Conservation (phyloP, 1,140 invertebrate species). For the Zaprionus inermis region DNA sequence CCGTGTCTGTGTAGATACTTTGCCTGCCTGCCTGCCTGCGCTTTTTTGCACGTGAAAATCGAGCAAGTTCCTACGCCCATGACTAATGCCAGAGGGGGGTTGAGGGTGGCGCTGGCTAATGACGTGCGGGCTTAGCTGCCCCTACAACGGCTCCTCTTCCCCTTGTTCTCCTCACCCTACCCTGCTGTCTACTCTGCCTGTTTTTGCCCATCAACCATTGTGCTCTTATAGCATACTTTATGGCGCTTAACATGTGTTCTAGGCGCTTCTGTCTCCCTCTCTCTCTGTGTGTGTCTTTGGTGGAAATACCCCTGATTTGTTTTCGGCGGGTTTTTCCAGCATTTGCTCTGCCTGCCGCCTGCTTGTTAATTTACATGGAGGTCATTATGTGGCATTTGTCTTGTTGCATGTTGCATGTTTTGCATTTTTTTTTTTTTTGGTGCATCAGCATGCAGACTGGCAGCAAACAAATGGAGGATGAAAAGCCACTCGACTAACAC, state of each 20-base stretch:
- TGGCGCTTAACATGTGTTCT: conserved; percentile 69
- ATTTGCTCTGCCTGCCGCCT: conserved; percentile 4
- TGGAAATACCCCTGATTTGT: conserved; percentile 41
- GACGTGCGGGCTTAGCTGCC: conserved; percentile 53
- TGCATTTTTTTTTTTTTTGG: neutral
- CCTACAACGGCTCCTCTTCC: conserved; percentile 5
- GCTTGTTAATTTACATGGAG: conserved; percentile 46
- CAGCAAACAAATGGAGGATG: conserved; percentile 8
- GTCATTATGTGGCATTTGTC: conserved; percentile 58
- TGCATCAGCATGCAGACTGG: neutral
- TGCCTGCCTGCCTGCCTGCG: conserved; percentile 44
- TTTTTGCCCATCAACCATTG: conserved; percentile 63
- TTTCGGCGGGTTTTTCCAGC: conserved; percentile 17
- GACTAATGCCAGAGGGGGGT: conserved; percentile 62
- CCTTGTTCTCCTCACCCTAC: no score
- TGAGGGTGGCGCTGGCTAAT: no score
- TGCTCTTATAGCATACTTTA: conserved; percentile 77
- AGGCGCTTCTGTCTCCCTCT: neutral
- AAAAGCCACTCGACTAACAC: conserved; percentile 13
- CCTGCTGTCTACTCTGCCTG: conserved; percentile 52
- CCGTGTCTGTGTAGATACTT: conserved; percentile 58
- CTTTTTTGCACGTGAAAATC: conserved; percentile 57
- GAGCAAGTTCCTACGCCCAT: conserved; percentile 69
- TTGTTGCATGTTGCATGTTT: conserved; percentile 37
- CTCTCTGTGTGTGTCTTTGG: neutral